Conservation (phyloP, 2,888 invertebrate genomes). For the Deroplatys truncata region DNA sequence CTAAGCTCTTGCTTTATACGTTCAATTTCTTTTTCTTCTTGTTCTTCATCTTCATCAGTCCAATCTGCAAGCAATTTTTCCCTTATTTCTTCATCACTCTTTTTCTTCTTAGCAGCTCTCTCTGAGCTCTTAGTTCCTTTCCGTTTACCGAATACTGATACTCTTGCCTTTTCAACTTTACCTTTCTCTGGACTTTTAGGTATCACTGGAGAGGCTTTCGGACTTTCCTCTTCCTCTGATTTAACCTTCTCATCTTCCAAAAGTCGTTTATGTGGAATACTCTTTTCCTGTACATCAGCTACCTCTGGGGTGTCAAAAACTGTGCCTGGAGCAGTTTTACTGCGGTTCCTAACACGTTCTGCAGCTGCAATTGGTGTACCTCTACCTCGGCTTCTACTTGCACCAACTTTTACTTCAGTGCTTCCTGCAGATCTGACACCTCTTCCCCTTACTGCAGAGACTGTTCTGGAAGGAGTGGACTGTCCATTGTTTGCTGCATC, state of each 20-base stretch:
- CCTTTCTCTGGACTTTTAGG: constrained; percentile 35
- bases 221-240: background rate
- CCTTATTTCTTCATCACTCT: constrained; percentile 61
- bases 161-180: constrained; percentile 37
- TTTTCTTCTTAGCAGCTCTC: constrained; percentile 46
- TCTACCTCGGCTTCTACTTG: background rate
- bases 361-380: background rate
- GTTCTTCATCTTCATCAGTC: constrained; percentile 60
- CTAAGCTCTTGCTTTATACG: constrained; percentile 28
- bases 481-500: constrained; percentile 38
- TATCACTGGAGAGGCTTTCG: background rate
- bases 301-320: background rate
- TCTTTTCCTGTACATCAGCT: background rate
- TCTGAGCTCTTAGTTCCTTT: constrained; percentile 38
- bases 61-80: constrained; percentile 70
- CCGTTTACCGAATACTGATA: constrained; percentile 36
- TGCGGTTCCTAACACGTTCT: background rate
- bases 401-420: background rate
- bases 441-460: constrained; percentile 33
- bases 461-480: background rate
- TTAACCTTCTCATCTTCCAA: background rate
- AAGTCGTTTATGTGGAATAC: background rate
- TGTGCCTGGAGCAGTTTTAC: background rate
- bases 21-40: constrained; percentile 37
- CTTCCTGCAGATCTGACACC: constrained; percentile 29